These are phyloP conservation scores for Pipa parva DNA, from an alignment of 2,113 vertebrate species.

Conservation along the genomic window DNA sequence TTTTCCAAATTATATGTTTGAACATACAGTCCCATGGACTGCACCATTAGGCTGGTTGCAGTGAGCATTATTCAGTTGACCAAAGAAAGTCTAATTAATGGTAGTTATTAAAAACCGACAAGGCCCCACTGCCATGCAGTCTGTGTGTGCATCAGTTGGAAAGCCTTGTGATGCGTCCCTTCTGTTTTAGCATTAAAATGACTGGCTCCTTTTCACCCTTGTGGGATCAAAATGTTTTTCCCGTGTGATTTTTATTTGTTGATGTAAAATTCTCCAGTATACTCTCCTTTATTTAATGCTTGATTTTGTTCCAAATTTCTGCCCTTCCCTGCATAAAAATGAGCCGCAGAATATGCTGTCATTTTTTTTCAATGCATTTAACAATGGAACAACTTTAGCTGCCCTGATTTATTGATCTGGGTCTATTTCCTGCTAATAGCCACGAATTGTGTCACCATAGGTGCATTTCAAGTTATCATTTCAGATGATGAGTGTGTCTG, in stretches of 20 bases:
- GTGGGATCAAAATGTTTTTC: constrained; percentile 64
- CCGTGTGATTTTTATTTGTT: constrained; percentile 63
- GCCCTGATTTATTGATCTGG: not conserved
- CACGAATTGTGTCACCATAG: not conserved
- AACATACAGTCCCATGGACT: not conserved
- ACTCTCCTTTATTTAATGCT: constrained; percentile 66
- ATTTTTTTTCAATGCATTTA: constrained; percentile 28
- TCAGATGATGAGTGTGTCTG: not conserved
- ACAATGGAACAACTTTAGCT: constrained; percentile 39
- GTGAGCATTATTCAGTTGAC: not conserved
- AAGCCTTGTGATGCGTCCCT: constrained; percentile 77
- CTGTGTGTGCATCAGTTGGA: constrained; percentile 87
- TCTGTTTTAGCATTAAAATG: constrained; percentile 51
- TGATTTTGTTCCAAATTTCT: constrained; percentile 67
- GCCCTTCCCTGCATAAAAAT: constrained; percentile 16
- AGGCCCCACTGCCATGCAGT: constrained; percentile 75
- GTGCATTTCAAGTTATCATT: not conserved
- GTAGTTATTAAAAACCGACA: constrained; percentile 37
- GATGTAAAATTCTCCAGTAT: constrained; percentile 70
- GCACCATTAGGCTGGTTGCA: not conserved
- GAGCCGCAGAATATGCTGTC: constrained; percentile 26
- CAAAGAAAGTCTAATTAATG: not conserved
- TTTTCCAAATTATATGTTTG: not conserved
- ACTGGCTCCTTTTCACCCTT: constrained; percentile 54
- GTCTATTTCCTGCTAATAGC: not conserved